Conservation (phyloP, 2,113 vertebrate species). For the Osmerus eperlanus region DNA sequence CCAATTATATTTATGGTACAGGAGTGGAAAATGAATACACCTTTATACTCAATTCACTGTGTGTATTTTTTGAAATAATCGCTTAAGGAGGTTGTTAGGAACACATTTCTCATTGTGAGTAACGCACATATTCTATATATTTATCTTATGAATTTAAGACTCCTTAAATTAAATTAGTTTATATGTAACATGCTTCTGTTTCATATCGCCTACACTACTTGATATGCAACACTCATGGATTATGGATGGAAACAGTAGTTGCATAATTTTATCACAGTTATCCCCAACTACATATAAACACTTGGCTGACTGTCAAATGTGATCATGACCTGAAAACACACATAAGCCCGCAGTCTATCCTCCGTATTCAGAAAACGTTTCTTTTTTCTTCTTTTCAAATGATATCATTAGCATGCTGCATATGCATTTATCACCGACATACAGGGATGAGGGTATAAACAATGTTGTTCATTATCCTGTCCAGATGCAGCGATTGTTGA, state of each 20-base stretch:
- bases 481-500: conserved; percentile 95
- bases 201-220: no score
- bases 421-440: conserved; percentile 89
- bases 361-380: conserved; percentile 61
- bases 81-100: no score
- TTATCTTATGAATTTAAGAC: conserved; percentile 16
- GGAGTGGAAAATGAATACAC: conserved; percentile 28
- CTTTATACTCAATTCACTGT: no score
- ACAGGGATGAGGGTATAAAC: conserved; percentile 93
- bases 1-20: no score
- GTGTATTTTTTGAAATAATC: no score
- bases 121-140: conserved; percentile 2
- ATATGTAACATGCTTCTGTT: conserved; percentile 5
- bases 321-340: conserved; percentile 34
- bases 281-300: conserved; percentile 36
- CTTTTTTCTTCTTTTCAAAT: conserved; percentile 91
- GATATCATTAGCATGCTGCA: conserved; percentile 80
- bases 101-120: conserved; percentile 23
- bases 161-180: conserved; percentile 25
- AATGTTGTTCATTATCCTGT: conserved; percentile 95
- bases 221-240: no score
- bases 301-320: conserved; percentile 46
- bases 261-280: conserved; percentile 36
- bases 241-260: conserved; percentile 51
- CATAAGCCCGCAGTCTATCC: conserved; percentile 58